phyloP scores from a whole-genome alignment of 2,888 invertebrate genomes.

The Sericinus montela region DNA sequence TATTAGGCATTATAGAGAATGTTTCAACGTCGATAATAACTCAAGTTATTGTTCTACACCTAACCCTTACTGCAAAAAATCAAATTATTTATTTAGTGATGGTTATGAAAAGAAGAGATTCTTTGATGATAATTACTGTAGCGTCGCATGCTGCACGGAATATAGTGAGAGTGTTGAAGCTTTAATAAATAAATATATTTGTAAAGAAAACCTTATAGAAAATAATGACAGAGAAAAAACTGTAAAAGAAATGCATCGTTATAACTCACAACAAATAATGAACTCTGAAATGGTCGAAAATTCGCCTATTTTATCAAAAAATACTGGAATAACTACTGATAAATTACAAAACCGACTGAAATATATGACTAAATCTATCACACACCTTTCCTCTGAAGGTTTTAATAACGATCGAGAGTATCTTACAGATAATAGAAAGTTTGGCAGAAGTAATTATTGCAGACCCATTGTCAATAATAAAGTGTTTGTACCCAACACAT shows the following conservation, averaged over 20 bases:
- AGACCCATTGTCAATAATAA: constrained; percentile 40
- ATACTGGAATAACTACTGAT: neutral
- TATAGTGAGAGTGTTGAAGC: constrained; percentile 7
- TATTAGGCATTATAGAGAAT: neutral
- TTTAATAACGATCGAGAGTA: neutral
- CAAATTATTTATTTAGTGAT: neutral
- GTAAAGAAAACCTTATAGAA: neutral
- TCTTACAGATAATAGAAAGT: constrained; percentile 21
- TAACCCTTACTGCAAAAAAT: neutral
- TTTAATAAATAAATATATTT: constrained; percentile 5
- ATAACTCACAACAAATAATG: neutral
- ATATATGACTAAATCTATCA: neutral
- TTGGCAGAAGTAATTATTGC: constrained; percentile 46
- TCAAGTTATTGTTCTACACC: neutral
- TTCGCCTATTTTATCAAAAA: neutral
- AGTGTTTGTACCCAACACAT: constrained; percentile 40
- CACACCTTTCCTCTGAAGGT: neutral
- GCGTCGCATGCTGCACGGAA: neutral
- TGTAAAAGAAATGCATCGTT: neutral
- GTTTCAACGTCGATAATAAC: neutral
- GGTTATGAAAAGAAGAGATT: neutral
- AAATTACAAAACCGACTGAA: neutral
- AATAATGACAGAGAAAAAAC: neutral
- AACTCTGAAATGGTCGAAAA: neutral
- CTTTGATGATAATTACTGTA: neutral